These are phyloP conservation scores for Dryococelus australis DNA, from an alignment of 2,888 invertebrate species.

Conservation along the genomic window DNA sequence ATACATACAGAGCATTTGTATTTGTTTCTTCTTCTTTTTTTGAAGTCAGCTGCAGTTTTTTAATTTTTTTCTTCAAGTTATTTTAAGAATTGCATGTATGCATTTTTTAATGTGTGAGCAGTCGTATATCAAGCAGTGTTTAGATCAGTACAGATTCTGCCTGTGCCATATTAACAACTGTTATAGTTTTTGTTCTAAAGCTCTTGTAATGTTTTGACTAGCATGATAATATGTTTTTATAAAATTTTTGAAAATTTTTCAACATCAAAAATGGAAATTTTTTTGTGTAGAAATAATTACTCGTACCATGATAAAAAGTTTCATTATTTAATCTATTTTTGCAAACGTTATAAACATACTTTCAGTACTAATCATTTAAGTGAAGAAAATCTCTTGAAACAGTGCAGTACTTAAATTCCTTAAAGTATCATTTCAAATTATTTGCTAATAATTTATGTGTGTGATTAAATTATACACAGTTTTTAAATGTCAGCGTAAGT, in stretches of 20 bases:
- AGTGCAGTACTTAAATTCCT: not conserved
- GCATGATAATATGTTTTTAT: conserved; percentile 39
- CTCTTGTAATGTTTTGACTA: conserved; percentile 38
- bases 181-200: conserved; percentile 26
- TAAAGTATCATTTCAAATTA: not conserved
- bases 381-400: not conserved
- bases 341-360: not conserved
- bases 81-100: conserved; percentile 46
- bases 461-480: not conserved
- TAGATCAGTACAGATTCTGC: conserved; percentile 39
- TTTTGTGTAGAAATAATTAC: not conserved
- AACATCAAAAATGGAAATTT: conserved; percentile 30
- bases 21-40: conserved; percentile 23
- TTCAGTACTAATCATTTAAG: not conserved
- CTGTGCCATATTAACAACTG: conserved; percentile 36
- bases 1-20: conserved; percentile 27
- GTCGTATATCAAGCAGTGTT: conserved; percentile 41
- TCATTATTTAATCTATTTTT: not conserved
- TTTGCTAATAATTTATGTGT: not conserved
- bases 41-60: conserved; percentile 30
- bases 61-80: conserved; percentile 30
- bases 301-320: not conserved
- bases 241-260: conserved; percentile 36
- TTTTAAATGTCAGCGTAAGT: not conserved
- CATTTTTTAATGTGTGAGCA: conserved; percentile 47